A percentile compares a stretch with the other conserved stretches of the same genome.
Conservation (phyloP, 2,113 vertebrate genomes). For the Callaeas wilsoni region DNA sequence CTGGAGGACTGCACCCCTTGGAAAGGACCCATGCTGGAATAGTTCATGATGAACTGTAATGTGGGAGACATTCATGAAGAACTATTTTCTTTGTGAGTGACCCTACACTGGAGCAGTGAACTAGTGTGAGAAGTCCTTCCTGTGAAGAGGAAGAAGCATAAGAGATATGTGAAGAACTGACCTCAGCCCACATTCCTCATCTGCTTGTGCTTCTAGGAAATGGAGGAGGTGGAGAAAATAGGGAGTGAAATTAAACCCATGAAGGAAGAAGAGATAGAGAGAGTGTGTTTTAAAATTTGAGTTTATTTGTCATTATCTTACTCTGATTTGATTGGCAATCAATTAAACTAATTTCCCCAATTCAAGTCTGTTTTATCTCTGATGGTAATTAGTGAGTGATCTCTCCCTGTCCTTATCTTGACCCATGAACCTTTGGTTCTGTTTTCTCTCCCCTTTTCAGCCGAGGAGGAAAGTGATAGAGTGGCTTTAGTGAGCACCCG, state of each 20-base stretch:
- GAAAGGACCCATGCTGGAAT: neutral
- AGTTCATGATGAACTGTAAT: neutral
- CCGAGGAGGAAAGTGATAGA: neutral
- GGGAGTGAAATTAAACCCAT: neutral
- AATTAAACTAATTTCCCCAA: neutral
- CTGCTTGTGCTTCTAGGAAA: neutral
- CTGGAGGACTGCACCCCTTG: neutral
- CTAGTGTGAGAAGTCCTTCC: neutral
- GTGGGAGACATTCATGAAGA: neutral
- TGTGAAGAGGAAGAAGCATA: neutral
- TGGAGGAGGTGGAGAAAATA: neutral
- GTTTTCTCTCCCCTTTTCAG: neutral
- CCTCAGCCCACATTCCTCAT: neutral
- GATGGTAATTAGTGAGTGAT: neutral
- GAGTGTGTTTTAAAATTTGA: neutral
- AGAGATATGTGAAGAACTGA: neutral
- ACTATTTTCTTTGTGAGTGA: neutral
- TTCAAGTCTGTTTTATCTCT: neutral
- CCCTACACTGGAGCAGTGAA: neutral
- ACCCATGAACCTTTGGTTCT: neutral
- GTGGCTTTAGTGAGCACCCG: neutral
- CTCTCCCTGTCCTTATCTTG: neutral
- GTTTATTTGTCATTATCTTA: neutral
- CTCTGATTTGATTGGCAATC: neutral
- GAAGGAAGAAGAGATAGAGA: neutral